Evolutionary conservation across 2,888 invertebrate species (phyloP).

Genomic region (Proisotoma minuta): DNA sequence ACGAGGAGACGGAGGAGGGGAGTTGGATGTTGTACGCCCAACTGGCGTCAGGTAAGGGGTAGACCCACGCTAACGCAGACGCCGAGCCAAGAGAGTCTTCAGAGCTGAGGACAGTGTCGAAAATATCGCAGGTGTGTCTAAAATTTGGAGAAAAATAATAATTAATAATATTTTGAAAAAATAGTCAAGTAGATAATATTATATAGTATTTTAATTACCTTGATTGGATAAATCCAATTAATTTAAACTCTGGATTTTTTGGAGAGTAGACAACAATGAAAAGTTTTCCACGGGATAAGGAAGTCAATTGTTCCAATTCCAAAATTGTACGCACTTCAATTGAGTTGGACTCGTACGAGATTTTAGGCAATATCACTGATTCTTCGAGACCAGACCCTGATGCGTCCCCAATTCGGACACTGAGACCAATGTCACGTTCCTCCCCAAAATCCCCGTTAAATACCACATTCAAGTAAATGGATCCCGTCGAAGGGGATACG

Average conservation of each 20-base stretch:
- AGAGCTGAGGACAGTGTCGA: slow-evolving; percentile 44
- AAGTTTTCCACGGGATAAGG: slow-evolving; percentile 71
- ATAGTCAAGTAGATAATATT: slow-evolving; percentile 1
- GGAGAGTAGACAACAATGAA: slow-evolving; percentile 66
- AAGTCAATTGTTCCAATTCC: slow-evolving; percentile 67
- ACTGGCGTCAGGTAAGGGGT: slow-evolving; percentile 46
- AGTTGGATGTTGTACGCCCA: slow-evolving; percentile 47
- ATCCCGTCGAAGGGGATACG: slow-evolving; percentile 64
- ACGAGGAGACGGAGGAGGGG: slow-evolving; percentile 37
- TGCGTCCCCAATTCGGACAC: slow-evolving; percentile 43
- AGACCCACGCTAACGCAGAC: slow-evolving; percentile 46
- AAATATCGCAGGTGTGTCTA: slow-evolving; percentile 47
- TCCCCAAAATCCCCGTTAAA: slow-evolving; percentile 71
- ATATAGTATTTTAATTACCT: slow-evolving; percentile 33
- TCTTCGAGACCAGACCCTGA: slow-evolving; percentile 44
- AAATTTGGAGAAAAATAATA: slow-evolving; percentile 19
- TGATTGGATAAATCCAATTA: slow-evolving; percentile 58
- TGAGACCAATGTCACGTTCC: slow-evolving; percentile 45
- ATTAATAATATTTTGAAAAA: background rate
- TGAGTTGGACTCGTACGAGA: slow-evolving; percentile 56
- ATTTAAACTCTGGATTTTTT: slow-evolving; percentile 59
- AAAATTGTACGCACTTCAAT: slow-evolving; percentile 75
- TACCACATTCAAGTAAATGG: slow-evolving; percentile 71
- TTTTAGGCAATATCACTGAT: slow-evolving; percentile 45
- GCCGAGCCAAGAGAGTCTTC: slow-evolving; percentile 39